Evolutionary conservation across 1,140 invertebrate species (phyloP).

Genomic region (Parasteatoda tepidariorum): DNA sequence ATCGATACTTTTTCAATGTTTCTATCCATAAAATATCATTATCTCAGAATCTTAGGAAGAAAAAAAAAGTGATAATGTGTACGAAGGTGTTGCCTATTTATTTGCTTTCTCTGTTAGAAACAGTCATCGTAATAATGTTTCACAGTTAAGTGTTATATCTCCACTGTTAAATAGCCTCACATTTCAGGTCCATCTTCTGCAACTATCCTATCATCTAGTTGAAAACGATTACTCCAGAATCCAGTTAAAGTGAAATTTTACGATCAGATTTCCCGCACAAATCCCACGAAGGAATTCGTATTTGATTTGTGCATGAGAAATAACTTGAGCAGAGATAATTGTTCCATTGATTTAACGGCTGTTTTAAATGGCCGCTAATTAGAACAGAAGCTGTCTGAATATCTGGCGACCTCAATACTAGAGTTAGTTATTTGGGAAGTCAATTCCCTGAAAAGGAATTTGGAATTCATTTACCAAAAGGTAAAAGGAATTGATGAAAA

Average conservation of each 20-base stretch:
- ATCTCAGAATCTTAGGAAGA: too few species aligned
- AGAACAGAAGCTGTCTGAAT: conserved; percentile 35
- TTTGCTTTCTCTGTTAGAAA: too few species aligned
- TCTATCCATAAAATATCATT: too few species aligned
- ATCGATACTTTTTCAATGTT: too few species aligned
- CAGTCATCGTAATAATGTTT: too few species aligned
- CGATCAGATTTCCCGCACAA: conserved; percentile 49
- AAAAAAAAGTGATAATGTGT: too few species aligned
- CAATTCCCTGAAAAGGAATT: conserved; percentile 37
- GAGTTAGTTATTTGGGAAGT: conserved; percentile 32
- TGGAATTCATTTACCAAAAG: conserved; percentile 36
- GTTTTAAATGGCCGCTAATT: conserved; percentile 59
- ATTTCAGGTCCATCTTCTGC: too few species aligned
- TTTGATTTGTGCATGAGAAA: conserved; percentile 57
- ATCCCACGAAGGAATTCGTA: conserved; percentile 38
- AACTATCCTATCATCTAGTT: too few species aligned
- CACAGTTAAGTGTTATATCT: too few species aligned
- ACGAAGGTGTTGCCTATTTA: too few species aligned
- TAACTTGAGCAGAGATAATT: conserved; percentile 59
- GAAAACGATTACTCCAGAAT: too few species aligned
- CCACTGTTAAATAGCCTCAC: too few species aligned
- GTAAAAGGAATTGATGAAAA: conserved; percentile 45
- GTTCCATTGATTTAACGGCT: conserved; percentile 58
- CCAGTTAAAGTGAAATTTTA: conserved; percentile 56
- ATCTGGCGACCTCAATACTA: conserved; percentile 42